phyloP scores from a whole-genome alignment of 2,888 invertebrate genomes.

The Pelosia muscerda region DNA sequence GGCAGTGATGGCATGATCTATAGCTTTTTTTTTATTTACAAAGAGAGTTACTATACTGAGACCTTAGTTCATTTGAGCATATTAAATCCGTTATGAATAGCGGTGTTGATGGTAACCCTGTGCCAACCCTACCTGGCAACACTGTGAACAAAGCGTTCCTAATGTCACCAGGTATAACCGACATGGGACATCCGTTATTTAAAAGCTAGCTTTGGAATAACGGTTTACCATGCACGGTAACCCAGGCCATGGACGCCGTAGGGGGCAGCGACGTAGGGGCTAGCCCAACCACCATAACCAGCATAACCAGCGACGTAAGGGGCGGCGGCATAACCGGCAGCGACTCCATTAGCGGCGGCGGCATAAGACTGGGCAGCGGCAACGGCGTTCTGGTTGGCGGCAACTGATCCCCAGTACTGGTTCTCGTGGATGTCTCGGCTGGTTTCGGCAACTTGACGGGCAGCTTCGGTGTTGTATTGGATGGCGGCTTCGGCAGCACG shows the following conservation, averaged over 20 bases:
- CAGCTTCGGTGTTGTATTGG: slow-evolving; percentile 75
- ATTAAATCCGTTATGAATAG: slow-evolving; percentile 55
- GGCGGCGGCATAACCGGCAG: slow-evolving; percentile 51
- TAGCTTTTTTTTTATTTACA: slow-evolving; percentile 73
- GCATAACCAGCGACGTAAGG: slow-evolving; percentile 48
- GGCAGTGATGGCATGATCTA: slow-evolving; percentile 83
- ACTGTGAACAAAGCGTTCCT: slow-evolving; percentile 35
- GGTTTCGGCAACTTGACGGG: slow-evolving; percentile 70
- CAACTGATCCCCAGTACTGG: slow-evolving; percentile 78
- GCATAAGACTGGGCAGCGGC: slow-evolving; percentile 82
- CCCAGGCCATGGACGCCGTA: slow-evolving; percentile 33
- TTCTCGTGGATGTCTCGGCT: slow-evolving; percentile 79
- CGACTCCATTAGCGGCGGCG: slow-evolving; percentile 72
- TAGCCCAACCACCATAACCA: slow-evolving; percentile 17
- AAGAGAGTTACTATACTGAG: slow-evolving; percentile 85
- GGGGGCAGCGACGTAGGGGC: slow-evolving; percentile 6
- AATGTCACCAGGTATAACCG: slow-evolving; percentile 57
- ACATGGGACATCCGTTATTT: slow-evolving; percentile 43
- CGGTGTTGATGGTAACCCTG: slow-evolving; percentile 51
- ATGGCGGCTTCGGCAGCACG: slow-evolving; percentile 76
- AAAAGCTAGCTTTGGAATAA: slow-evolving; percentile 42
- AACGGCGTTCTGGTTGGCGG: slow-evolving; percentile 77
- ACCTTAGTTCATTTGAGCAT: slow-evolving; percentile 73
- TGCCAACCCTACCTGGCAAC: slow-evolving; percentile 54
- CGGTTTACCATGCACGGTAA: slow-evolving; percentile 73